A percentile compares a stretch with the other conserved stretches of the same genome.
These are phyloP conservation scores for Coracopsis vasa DNA, from an alignment of 2,113 vertebrate species.

Conservation along the genomic window DNA sequence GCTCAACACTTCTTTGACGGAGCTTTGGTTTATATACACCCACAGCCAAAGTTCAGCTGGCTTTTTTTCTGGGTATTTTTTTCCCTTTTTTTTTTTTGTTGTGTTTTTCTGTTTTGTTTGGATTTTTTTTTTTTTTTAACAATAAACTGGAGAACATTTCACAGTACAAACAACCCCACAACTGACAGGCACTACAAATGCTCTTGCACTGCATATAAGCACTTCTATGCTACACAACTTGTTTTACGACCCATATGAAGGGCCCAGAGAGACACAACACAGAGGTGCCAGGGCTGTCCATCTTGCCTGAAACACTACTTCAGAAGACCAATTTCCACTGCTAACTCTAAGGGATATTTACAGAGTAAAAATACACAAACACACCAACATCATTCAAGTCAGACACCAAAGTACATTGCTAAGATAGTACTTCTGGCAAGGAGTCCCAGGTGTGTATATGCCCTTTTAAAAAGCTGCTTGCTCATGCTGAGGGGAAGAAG, in stretches of 20 bases:
- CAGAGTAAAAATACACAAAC: background rate
- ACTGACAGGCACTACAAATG: background rate
- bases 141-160: background rate
- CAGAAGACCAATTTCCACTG: background rate
- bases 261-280: background rate
- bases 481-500: background rate
- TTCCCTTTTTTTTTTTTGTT: too few relatives aligned
- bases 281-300: background rate
- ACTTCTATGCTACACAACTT: background rate
- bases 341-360: background rate
- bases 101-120: too few relatives aligned
- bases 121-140: too few relatives aligned
- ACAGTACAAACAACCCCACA: background rate
- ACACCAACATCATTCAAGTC: background rate
- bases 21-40: background rate
- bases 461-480: background rate
- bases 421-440: background rate
- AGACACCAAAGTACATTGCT: background rate
- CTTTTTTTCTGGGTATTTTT: background rate
- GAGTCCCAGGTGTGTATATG: background rate
- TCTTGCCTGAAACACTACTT: background rate
- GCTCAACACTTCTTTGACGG: background rate
- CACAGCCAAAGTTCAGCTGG: background rate
- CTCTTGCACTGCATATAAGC: rapidly evolving
- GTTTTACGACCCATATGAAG: rapidly evolving